phyloP scores from a whole-genome alignment of 2,888 invertebrate species.

The Sminthurides aquaticus region DNA sequence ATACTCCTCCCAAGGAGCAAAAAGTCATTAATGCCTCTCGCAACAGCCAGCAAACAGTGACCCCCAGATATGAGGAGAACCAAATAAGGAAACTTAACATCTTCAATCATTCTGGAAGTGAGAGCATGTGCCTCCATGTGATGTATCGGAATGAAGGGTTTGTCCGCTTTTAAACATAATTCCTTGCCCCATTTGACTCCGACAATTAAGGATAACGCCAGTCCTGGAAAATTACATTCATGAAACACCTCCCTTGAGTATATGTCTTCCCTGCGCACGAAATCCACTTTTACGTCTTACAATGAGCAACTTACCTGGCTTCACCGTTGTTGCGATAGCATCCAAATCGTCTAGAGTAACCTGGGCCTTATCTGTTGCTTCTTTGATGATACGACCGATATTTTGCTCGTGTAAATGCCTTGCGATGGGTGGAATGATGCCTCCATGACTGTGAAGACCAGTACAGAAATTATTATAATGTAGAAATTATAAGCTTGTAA shows the following conservation, averaged over 20 bases:
- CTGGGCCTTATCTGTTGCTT: conserved; percentile 58
- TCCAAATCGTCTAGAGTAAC: conserved; percentile 61
- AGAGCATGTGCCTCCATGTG: conserved; percentile 98
- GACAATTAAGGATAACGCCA: conserved; percentile 66
- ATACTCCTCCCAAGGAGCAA: conserved; percentile 66
- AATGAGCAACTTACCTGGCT: conserved; percentile 61
- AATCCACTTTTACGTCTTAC: too few species aligned
- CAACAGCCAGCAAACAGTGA: conserved; percentile 75
- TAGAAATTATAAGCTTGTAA: conserved; percentile 6
- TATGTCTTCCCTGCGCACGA: too few species aligned
- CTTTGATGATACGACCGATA: conserved; percentile 64
- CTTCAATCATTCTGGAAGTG: conserved; percentile 66
- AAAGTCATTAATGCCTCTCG: conserved; percentile 65
- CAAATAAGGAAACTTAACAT: conserved; percentile 77
- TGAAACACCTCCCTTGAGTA: too few species aligned
- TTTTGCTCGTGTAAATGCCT: conserved; percentile 69
- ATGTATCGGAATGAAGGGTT: conserved; percentile 89
- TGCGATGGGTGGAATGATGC: conserved; percentile 83
- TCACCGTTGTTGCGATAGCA: conserved; percentile 84
- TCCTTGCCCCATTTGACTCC: conserved; percentile 76
- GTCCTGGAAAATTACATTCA: conserved; percentile 53
- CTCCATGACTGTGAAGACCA: conserved; percentile 60
- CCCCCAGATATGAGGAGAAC: conserved; percentile 88
- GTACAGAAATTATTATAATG: not conserved
- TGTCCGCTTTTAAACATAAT: conserved; percentile 58